These are phyloP conservation scores for Euwallacea similis DNA, from an alignment of 1,140 invertebrate species.

Conservation along the genomic window DNA sequence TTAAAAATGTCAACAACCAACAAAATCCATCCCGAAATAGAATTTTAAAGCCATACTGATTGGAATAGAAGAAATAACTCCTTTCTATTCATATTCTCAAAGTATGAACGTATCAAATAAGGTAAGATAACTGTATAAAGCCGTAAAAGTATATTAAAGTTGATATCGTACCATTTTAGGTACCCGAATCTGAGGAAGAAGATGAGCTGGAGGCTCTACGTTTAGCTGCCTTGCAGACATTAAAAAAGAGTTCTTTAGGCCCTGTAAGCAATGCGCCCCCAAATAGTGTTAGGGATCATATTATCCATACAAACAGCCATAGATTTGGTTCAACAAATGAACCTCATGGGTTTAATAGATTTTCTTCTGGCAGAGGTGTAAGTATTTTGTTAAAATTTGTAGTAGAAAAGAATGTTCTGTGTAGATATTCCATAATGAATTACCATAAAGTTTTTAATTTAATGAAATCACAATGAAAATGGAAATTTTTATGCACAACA, in stretches of 20 bases:
- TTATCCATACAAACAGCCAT: background rate
- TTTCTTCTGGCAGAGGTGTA: background rate
- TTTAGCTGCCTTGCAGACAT: conserved; percentile 49
- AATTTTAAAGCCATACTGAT: too few species aligned
- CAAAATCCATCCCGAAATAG: too few species aligned
- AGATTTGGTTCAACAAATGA: background rate
- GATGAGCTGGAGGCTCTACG: conserved; percentile 52
- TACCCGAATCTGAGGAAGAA: conserved; percentile 48
- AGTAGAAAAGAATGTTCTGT: background rate
- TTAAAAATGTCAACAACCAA: too few species aligned
- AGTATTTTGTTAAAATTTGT: background rate
- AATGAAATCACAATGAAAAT: too few species aligned
- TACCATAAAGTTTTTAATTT: too few species aligned
- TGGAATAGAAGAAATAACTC: too few species aligned
- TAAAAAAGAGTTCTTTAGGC: conserved; percentile 43
- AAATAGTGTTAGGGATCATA: too few species aligned
- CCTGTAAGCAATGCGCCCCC: background rate
- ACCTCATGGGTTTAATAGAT: background rate
- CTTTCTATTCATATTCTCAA: too few species aligned
- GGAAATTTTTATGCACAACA: too few species aligned
- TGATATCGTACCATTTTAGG: conserved; percentile 13
- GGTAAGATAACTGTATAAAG: too few species aligned
- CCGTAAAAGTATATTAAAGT: too few species aligned
- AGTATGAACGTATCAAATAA: too few species aligned
- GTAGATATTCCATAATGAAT: background rate